phyloP scores from a whole-genome alignment of 2,113 vertebrate genomes.

The Corythornis cristatus region DNA sequence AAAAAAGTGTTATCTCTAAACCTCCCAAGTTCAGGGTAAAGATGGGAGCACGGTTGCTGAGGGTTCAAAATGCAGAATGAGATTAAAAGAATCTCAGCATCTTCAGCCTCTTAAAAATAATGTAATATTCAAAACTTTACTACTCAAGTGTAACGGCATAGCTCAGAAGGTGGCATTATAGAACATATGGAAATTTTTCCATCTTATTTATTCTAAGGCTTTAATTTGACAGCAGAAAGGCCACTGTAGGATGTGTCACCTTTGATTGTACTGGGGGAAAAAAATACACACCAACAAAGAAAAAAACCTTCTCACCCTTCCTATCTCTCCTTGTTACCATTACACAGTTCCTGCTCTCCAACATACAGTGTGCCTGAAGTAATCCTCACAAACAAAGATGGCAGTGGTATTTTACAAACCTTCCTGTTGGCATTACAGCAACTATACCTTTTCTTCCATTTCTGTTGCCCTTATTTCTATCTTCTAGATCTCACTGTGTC shows the following conservation, averaged over 20 bases:
- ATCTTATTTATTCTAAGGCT: background rate
- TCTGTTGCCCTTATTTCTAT: background rate
- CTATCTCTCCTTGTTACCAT: background rate
- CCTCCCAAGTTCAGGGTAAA: background rate
- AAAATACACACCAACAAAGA: background rate
- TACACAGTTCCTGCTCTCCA: background rate
- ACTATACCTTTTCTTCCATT: background rate
- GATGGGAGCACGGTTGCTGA: background rate
- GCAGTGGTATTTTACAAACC: background rate
- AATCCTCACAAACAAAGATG: constrained; percentile 30
- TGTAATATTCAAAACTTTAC: background rate
- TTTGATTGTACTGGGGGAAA: background rate
- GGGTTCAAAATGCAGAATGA: background rate
- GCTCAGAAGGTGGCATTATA: background rate
- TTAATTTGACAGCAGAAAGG: background rate
- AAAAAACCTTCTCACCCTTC: background rate
- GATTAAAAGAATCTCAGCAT: background rate
- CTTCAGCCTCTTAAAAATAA: constrained; percentile 12
- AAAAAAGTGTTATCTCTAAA: background rate
- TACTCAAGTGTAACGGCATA: background rate
- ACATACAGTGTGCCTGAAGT: background rate
- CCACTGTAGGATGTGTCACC: background rate
- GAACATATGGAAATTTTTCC: background rate
- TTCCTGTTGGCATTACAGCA: background rate
- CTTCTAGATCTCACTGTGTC: background rate